Base-by-base conservation (phyloP, 2,888 invertebrate species). In the Hypercompe scribonia region DNA sequence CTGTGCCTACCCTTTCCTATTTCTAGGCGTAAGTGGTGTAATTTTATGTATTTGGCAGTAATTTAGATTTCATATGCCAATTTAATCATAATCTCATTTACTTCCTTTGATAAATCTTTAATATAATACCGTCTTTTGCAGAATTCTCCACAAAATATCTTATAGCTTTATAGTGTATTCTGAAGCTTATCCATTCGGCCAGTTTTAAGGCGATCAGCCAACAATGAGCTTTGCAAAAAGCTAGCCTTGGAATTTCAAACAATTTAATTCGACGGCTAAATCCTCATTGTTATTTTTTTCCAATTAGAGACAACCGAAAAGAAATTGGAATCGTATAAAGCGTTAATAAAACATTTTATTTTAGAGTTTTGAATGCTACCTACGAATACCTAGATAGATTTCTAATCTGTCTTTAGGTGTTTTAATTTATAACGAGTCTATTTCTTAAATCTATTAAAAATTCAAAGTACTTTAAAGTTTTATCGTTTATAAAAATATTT, bases 171-270 rank as follows among this genome's bases (percentile, higher is more conserved):
- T 81, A 81, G 70, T 77, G 81, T 83, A 84, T 81, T 80, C 78
- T 66, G 70, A 74, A 73, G 84, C 81, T 84, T 84, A 84, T 83
- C 83, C 85, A 81, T 83, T 83, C 80, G 67, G 78, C 72, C 77
- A n/a, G 78, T 80, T 83, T 84, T 84, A 75, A 84, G 81, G 76
- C 83, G 77, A 84, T 84, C 83, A 84, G 73, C 74, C 72, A 80
- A 84, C 78, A 84, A 81, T 78, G 73, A 76, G 77, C 68, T 67
- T 74, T 73, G 70, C 72, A 77, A 70, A 81, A 71, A 78, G 83
- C 79, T 79, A 76, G 78, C 75, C 69, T 77, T 70, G 75, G 78
- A 69, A 61, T 78, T 84, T 84, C 78, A 79, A 80, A 73, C 79
- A 78, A 81, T 84, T 84, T 84, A 81, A 84, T 84, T 84, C 80